Conservation (phyloP, 2,888 invertebrate species). For the Ichneumoninae sp. region DNA sequence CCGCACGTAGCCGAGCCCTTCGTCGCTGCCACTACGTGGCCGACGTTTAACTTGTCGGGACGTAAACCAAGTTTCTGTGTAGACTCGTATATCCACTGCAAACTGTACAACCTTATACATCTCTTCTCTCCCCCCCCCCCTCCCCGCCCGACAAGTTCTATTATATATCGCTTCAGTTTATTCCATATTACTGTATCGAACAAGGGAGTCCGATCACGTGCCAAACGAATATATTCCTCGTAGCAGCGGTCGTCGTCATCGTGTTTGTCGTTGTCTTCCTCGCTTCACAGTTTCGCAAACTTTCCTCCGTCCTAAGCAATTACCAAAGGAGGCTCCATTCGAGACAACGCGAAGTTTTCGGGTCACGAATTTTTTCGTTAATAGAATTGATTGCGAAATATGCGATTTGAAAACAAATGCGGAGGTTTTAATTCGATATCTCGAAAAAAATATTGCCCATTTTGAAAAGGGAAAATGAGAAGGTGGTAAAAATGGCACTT, state of each 20-base stretch:
- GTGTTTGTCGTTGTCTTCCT: slow-evolving; percentile 2
- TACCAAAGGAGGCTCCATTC: background rate
- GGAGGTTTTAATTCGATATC: too few relatives aligned
- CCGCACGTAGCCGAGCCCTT: slow-evolving; percentile 48
- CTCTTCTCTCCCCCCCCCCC: background rate
- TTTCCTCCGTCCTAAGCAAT: slow-evolving; percentile 22
- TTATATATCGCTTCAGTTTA: slow-evolving; percentile 48
- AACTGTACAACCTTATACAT: slow-evolving; percentile 22
- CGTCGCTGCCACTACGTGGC: slow-evolving; percentile 52
- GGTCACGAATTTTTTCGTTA: too few relatives aligned
- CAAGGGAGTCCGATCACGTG: slow-evolving; percentile 59
- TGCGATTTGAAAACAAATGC: too few relatives aligned
- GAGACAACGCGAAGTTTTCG: slow-evolving; percentile 11
- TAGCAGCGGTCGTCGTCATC: slow-evolving; percentile 17
- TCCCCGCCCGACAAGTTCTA: slow-evolving; percentile 11
- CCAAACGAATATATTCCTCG: slow-evolving; percentile 61
- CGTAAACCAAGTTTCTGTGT: slow-evolving; percentile 49
- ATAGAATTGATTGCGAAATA: too few relatives aligned
- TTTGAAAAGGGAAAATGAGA: too few relatives aligned
- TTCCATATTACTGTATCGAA: slow-evolving; percentile 31
- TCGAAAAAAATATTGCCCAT: too few relatives aligned
- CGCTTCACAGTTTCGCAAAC: slow-evolving; percentile 24
- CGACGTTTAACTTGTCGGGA: slow-evolving; percentile 51
- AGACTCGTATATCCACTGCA: slow-evolving; percentile 28
- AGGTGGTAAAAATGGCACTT: too few relatives aligned